Evolutionary conservation across 1,140 invertebrate genomes (phyloP), one percentile per base, ranked within the genome.

Genomic region (Camponotus pennsylvanicus): DNA sequence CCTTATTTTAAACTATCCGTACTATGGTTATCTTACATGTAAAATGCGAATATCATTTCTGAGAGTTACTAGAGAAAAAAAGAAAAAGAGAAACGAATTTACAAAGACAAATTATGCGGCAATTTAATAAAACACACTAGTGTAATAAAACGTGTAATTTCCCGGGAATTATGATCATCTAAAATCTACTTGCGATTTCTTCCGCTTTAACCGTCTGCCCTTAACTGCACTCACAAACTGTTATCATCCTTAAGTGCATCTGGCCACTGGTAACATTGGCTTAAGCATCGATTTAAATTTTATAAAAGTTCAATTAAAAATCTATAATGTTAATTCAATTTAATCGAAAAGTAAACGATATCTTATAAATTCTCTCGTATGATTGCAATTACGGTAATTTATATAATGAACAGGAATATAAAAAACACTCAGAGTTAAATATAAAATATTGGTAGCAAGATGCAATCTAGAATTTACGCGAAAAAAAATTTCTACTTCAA

Each of bases 111-210:
- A 73, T 11, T 59, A 49, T 13, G 40, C 40, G 8, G 27, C 67
- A n/a, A 63, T 83, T 83, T 83, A 83, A 83, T 83, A 57, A 83
- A 75, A 83, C 69, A 57, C 69, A 73, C 55, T 40, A 18, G 55
- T 63, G 69, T 73, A 83, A 75, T 83, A 63, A 75, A 83, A 73
- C 21, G 37, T 27, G 69, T 49, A 61, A 27, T 83, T 83, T 49
- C 32, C 15, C 18, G 40, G 55, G 55, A 83, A 83, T 83, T 83
- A 83, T 49, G 69, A 83, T 63, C 79, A 8, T 45, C 69, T 73
- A 75, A 83, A 83, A 75, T 83, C 40, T 18, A 34, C 55, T 73
- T 59, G 67, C 67, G 37, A 83, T 57, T 83, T 83, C 55, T 83
- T 83, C 40, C 69, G 13, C 63, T 83, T 63, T 61, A 75, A 75